A percentile compares a stretch with the other conserved stretches of the same genome.
phyloP scores from a whole-genome alignment of 1,140 invertebrate species.

The Euschistus heros region DNA sequence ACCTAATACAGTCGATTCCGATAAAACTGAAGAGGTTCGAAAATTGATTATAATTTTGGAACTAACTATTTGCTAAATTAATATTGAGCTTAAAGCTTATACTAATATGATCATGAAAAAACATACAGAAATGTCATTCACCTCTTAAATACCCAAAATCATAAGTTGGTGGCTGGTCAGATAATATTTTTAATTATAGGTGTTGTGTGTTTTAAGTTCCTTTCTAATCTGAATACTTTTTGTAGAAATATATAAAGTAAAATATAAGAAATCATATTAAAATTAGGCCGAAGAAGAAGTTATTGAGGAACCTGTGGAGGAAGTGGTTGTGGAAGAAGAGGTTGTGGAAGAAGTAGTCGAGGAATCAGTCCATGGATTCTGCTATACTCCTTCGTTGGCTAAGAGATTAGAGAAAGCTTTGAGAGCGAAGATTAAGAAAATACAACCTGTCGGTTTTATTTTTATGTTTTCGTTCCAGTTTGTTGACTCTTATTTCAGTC shows the following conservation, averaged over 20 bases:
- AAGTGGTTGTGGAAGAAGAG: no score
- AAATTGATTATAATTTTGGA: background rate
- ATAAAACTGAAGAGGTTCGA: conserved; percentile 7
- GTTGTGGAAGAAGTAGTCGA: background rate
- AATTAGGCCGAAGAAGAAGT: no score
- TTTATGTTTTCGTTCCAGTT: background rate
- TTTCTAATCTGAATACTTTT: no score
- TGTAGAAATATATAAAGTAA: no score
- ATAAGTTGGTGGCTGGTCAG: no score
- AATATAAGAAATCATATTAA: no score
- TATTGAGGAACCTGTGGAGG: no score
- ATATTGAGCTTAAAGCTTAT: background rate
- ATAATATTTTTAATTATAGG: no score
- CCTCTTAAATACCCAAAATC: no score
- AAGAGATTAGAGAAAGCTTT: conserved; percentile 22
- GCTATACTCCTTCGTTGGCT: conserved; percentile 20
- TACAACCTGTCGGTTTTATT: conserved; percentile 18
- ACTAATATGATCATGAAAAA: no score
- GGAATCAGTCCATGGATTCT: conserved; percentile 21
- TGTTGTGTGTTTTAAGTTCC: no score
- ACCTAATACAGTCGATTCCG: background rate
- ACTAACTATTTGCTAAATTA: background rate
- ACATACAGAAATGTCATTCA: no score
- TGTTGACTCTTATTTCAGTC: background rate
- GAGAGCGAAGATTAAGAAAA: conserved; percentile 8